Percentiles rank a stretch among this genome's conserved stretches.
Evolutionary conservation across 2,888 invertebrate species (phyloP).

Genomic region (Mellilla xanthometata): DNA sequence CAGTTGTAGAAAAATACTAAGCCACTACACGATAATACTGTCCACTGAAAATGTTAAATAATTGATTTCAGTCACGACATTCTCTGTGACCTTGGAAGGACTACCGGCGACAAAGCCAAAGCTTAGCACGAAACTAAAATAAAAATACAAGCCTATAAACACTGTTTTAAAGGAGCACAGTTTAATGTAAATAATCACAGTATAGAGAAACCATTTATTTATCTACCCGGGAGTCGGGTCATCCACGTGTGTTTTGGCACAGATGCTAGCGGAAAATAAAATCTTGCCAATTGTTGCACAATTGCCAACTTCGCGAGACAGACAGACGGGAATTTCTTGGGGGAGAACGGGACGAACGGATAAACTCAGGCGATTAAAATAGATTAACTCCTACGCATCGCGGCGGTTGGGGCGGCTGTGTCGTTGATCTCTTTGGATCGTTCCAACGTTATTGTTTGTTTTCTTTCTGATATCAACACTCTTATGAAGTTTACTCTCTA

Average conservation of each 20-base stretch:
- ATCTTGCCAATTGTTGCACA: constrained; percentile 77
- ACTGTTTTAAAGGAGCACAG: constrained; percentile 18
- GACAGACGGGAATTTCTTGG: constrained; percentile 30
- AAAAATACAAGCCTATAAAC: constrained; percentile 14
- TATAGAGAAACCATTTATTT: constrained; percentile 26
- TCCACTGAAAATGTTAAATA: constrained; percentile 39
- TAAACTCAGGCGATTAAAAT: constrained; percentile 64
- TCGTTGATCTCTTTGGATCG: constrained; percentile 74
- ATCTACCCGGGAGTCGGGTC: constrained; percentile 46
- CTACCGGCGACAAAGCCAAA: constrained; percentile 25
- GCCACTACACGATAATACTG: constrained; percentile 38
- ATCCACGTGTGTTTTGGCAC: constrained; percentile 75
- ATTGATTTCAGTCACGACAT: constrained; percentile 37
- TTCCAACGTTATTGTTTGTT: constrained; percentile 50
- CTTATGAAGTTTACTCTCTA: not conserved
- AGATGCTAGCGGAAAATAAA: constrained; percentile 50
- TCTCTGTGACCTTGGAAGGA: constrained; percentile 43
- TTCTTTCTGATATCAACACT: constrained; percentile 44
- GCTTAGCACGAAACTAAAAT: constrained; percentile 25
- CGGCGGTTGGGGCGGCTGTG: constrained; percentile 53
- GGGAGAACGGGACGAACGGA: constrained; percentile 48
- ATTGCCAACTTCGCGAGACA: constrained; percentile 46
- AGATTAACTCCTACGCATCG: constrained; percentile 73
- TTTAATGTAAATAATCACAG: constrained; percentile 13
- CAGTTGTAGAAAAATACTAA: constrained; percentile 45